Evolutionary conservation across 2,888 invertebrate species (phyloP).

Genomic region (Mythimna pallens): DNA sequence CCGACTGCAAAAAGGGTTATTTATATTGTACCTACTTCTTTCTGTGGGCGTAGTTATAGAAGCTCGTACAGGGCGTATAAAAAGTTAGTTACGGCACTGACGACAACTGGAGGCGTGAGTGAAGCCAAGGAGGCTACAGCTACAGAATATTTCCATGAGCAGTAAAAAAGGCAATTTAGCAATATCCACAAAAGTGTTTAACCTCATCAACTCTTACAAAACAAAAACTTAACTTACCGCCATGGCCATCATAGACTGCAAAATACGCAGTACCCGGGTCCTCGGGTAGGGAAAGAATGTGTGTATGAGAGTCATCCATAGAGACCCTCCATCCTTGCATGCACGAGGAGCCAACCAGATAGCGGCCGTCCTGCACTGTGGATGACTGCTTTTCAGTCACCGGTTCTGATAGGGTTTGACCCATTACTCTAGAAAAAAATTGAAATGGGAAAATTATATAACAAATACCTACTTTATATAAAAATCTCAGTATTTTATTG

Average conservation of each 20-base stretch:
- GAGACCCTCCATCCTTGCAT: conserved; percentile 99
- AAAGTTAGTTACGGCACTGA: no score
- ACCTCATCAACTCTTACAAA: neutral
- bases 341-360: conserved; percentile 97
- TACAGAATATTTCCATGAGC: no score
- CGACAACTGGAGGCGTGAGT: no score
- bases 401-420: conserved; percentile 99
- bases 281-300: conserved; percentile 97
- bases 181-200: no score
- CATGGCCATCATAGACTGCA: conserved; percentile 99
- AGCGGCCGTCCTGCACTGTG: conserved; percentile 93
- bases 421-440: conserved; percentile 93
- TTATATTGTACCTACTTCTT: no score
- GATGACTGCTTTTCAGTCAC: conserved; percentile 97
- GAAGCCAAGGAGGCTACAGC: no score
- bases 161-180: no score
- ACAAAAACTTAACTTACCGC: conserved; percentile 89
- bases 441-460: neutral
- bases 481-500: neutral
- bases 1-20: no score
- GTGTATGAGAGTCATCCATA: conserved; percentile 99
- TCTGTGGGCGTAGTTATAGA: no score
- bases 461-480: neutral
- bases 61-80: no score
- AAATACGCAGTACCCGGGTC: conserved; percentile 98